These are phyloP conservation scores for Colletes collaris DNA, from an alignment of 2,888 invertebrate species.

Conservation along the genomic window DNA sequence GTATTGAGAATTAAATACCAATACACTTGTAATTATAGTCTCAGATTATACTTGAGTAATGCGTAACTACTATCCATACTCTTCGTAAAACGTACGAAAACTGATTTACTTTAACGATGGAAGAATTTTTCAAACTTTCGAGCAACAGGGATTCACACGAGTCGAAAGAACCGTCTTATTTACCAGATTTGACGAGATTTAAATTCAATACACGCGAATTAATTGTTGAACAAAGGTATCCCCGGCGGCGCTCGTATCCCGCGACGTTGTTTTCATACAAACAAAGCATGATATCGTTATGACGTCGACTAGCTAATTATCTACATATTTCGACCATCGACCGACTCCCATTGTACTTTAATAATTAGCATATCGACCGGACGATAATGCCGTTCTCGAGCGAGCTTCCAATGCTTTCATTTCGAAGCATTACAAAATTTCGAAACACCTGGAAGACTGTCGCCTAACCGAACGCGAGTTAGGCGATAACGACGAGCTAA, in stretches of 20 bases:
- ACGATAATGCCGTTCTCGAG: neutral
- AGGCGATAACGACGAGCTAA: neutral
- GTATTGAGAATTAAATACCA: no score
- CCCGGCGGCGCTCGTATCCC: conserved; percentile 6
- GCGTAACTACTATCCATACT: no score
- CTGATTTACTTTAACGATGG: no score
- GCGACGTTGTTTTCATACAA: conserved; percentile 23
- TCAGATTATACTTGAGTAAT: no score
- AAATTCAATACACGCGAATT: conserved; percentile 7
- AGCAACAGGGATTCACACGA: no score
- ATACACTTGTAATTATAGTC: no score
- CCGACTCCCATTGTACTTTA: conserved; percentile 23
- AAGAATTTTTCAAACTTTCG: no score
- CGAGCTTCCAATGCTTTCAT: neutral
- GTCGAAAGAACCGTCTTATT: neutral
- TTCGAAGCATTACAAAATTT: neutral
- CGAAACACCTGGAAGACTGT: conserved; percentile 3
- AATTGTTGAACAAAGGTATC: conserved; percentile 28
- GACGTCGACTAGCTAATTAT: conserved; percentile 30
- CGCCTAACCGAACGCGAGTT: neutral
- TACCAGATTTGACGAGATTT: conserved; percentile 4
- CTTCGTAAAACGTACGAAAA: no score
- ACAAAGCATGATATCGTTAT: conserved; percentile 21
- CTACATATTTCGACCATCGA: conserved; percentile 29
- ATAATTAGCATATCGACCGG: conserved; percentile 35